A percentile compares a stretch with the other conserved stretches of the same genome.
These are phyloP conservation scores for Aethina tumida DNA, from an alignment of 1,140 invertebrate species.

Conservation along the genomic window DNA sequence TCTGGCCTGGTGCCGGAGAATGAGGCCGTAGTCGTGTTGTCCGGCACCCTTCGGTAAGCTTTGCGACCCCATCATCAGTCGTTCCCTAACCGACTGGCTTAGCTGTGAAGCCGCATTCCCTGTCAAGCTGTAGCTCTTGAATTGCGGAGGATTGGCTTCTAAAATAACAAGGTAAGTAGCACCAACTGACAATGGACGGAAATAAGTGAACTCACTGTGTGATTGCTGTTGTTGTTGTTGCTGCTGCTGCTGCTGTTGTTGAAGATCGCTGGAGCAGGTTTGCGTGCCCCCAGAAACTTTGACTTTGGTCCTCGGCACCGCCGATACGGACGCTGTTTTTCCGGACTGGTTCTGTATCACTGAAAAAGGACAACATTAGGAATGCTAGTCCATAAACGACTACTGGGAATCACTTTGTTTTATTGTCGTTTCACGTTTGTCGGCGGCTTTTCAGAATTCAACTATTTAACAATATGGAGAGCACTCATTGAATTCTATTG, in stretches of 20 bases:
- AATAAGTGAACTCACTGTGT: background rate
- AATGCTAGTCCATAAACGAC: no score
- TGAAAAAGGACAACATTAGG: no score
- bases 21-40: slow-evolving; percentile 38
- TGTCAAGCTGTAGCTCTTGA: slow-evolving; percentile 69
- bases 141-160: slow-evolving; percentile 41
- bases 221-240: slow-evolving; percentile 24
- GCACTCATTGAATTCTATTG: no score
- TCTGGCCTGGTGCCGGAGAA: slow-evolving; percentile 39
- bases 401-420: no score
- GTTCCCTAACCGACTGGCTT: slow-evolving; percentile 71
- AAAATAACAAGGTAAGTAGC: slow-evolving; percentile 7
- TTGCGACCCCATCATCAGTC: slow-evolving; percentile 68
- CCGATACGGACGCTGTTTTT: slow-evolving; percentile 71
- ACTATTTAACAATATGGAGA: no score
- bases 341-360: slow-evolving; percentile 27
- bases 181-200: background rate
- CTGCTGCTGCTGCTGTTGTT: slow-evolving; percentile 54
- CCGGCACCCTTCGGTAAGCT: slow-evolving; percentile 66
- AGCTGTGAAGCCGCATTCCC: slow-evolving; percentile 72
- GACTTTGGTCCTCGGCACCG: slow-evolving; percentile 67
- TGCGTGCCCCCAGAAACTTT: slow-evolving; percentile 84
- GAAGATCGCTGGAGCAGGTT: slow-evolving; percentile 70
- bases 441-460: no score
- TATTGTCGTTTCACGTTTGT: no score